These are phyloP conservation scores for Lepeophtheirus salmonis DNA, from an alignment of 1,140 invertebrate species.

Conservation along the genomic window DNA sequence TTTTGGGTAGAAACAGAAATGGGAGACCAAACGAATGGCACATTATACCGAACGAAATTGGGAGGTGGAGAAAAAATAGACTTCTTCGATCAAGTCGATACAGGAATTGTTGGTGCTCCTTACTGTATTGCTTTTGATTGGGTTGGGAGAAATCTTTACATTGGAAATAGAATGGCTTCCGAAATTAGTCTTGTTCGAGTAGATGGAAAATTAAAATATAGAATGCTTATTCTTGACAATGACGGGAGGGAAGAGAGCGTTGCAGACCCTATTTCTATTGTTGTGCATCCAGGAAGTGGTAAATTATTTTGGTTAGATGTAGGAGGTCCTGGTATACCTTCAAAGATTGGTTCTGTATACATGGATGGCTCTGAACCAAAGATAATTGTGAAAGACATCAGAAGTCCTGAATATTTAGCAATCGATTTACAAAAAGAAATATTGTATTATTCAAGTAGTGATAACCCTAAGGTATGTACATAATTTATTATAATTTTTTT, in stretches of 20 bases:
- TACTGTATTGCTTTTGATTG: conserved; percentile 85
- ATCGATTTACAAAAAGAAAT: conserved; percentile 63
- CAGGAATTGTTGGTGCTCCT: conserved; percentile 69
- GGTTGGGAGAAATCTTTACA: conserved; percentile 81
- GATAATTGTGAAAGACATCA: conserved; percentile 38
- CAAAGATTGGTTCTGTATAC: conserved; percentile 74
- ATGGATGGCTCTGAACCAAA: conserved; percentile 74
- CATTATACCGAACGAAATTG: conserved; percentile 60
- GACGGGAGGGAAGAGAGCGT: conserved; percentile 68
- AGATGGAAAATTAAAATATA: conserved; percentile 58
- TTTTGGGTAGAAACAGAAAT: conserved; percentile 41
- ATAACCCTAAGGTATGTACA: conserved; percentile 40
- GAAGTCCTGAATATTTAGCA: conserved; percentile 57
- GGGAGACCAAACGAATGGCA: conserved; percentile 43
- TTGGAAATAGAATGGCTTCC: conserved; percentile 72
- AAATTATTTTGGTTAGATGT: conserved; percentile 90
- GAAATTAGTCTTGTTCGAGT: conserved; percentile 80
- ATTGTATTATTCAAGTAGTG: conserved; percentile 65
- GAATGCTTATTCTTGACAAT: conserved; percentile 74
- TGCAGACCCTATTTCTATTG: conserved; percentile 64
- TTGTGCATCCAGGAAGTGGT: conserved; percentile 73
- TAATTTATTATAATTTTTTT: not conserved
- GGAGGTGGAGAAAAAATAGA: conserved; percentile 67
- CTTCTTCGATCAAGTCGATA: conserved; percentile 46
- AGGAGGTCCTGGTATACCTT: conserved; percentile 67